A percentile compares a stretch with the other conserved stretches of the same genome.
phyloP scores from a whole-genome alignment of 1,140 invertebrate species.

The Solenopsis invicta region DNA sequence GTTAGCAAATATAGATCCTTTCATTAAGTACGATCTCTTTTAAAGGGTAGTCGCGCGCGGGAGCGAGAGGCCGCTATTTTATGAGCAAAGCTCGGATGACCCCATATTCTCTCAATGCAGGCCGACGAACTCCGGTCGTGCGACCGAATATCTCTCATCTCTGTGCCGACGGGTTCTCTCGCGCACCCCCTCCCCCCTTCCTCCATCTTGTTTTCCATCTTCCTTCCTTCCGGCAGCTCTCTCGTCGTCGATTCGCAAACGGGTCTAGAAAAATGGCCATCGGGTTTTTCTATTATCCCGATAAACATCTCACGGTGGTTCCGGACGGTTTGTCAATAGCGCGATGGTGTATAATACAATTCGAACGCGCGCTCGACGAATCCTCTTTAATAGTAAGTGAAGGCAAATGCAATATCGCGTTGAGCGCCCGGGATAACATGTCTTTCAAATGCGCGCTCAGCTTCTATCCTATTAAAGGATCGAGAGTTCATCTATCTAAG shows the following conservation, averaged over 20 bases:
- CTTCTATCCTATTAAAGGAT: slow-evolving; percentile 52
- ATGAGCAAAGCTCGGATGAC: slow-evolving; percentile 36
- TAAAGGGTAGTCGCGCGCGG: background rate
- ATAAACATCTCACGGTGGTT: slow-evolving; percentile 68
- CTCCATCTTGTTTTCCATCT: background rate
- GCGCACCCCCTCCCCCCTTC: no score
- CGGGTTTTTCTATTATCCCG: slow-evolving; percentile 71
- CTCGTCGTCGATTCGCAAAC: slow-evolving; percentile 35
- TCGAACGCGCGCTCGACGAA: slow-evolving; percentile 28
- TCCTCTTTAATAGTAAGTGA: slow-evolving; percentile 43
- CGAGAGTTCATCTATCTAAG: slow-evolving; percentile 47
- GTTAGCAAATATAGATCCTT: slow-evolving; percentile 4
- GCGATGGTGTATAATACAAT: slow-evolving; percentile 23
- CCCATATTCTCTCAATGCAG: slow-evolving; percentile 26
- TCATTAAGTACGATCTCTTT: slow-evolving; percentile 35
- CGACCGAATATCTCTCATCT: slow-evolving; percentile 52
- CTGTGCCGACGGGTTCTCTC: slow-evolving; percentile 26
- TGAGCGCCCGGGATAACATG: slow-evolving; percentile 34
- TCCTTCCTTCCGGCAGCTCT: slow-evolving; percentile 24
- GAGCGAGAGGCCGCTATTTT: slow-evolving; percentile 19
- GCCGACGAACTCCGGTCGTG: slow-evolving; percentile 21
- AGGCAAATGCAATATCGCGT: slow-evolving; percentile 52
- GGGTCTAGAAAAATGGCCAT: slow-evolving; percentile 69
- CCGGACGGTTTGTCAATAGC: slow-evolving; percentile 65
- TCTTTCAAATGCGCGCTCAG: slow-evolving; percentile 45